phyloP scores from a whole-genome alignment of 2,113 vertebrate genomes.

The Garra rufa region DNA sequence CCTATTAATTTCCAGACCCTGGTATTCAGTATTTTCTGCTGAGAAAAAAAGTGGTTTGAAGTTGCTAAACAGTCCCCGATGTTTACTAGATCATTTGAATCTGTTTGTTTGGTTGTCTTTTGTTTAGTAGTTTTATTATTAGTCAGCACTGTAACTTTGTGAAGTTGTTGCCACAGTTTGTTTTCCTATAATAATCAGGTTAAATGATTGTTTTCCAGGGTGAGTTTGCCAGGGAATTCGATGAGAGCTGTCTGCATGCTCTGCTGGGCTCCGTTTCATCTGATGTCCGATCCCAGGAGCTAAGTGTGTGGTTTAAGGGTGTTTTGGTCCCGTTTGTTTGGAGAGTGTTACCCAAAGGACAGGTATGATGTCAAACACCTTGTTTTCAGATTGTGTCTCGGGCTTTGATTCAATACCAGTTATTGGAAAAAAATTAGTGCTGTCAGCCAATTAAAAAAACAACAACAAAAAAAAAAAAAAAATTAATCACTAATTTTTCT shows the following conservation, averaged over 20 bases:
- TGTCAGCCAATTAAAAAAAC: too few species aligned
- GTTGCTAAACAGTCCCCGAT: neutral
- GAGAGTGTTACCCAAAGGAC: slow-evolving; percentile 82
- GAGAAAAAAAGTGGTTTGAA: neutral
- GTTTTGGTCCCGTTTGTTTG: slow-evolving; percentile 88
- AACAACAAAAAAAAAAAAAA: too few species aligned
- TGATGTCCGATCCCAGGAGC: slow-evolving; percentile 77
- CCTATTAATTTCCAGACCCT: too few species aligned
- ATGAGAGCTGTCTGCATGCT: slow-evolving; percentile 79
- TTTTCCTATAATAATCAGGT: neutral
- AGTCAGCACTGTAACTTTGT: neutral
- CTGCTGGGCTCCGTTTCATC: slow-evolving; percentile 82
- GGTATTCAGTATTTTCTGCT: neutral
- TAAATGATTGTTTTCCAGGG: slow-evolving; percentile 75
- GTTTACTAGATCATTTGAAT: neutral
- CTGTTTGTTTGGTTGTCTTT: neutral
- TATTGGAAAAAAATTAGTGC: too few species aligned
- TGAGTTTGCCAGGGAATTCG: slow-evolving; percentile 83
- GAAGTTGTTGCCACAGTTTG: neutral
- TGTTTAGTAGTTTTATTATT: neutral
- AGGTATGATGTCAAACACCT: slow-evolving; percentile 72
- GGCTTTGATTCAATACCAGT: neutral
- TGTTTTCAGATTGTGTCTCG: too few species aligned
- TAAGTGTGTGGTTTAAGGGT: slow-evolving; percentile 88
- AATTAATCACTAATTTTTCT: too few species aligned